Percentiles rank a stretch among this genome's conserved stretches.
Conservation (phyloP, 2,888 invertebrate genomes). For the Zele albiditarsus region DNA sequence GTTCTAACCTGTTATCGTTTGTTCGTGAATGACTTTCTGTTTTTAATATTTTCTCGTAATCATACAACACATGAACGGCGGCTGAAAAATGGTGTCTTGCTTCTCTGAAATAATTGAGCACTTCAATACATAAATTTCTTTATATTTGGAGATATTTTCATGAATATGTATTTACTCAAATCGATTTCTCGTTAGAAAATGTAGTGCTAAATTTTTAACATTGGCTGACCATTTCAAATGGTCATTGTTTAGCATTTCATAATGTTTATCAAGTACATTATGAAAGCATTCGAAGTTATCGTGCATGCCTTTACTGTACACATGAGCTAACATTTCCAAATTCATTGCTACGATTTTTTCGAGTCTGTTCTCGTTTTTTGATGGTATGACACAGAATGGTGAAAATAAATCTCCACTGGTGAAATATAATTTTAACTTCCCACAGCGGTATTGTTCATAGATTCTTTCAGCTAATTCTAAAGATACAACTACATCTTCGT, state of each 20-base stretch:
- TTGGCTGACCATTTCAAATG: slow-evolving; percentile 77
- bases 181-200: slow-evolving; percentile 69
- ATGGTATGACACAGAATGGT: slow-evolving; percentile 62
- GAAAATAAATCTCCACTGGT: slow-evolving; percentile 73
- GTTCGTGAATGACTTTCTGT: slow-evolving; percentile 68
- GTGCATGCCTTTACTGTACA: slow-evolving; percentile 76
- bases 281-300: slow-evolving; percentile 76
- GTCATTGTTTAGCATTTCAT: slow-evolving; percentile 76
- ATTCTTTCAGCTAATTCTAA: slow-evolving; percentile 74
- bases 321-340: slow-evolving; percentile 78
- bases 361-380: slow-evolving; percentile 74
- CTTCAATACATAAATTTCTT: neutral
- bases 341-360: slow-evolving; percentile 78
- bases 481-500: slow-evolving; percentile 73
- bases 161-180: slow-evolving; percentile 52
- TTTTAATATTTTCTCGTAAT: slow-evolving; percentile 76
- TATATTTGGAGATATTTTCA: no score
- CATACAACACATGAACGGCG: slow-evolving; percentile 76
- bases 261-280: slow-evolving; percentile 75
- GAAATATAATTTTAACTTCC: slow-evolving; percentile 70
- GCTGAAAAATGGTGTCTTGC: slow-evolving; percentile 81
- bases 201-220: slow-evolving; percentile 75
- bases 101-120: slow-evolving; percentile 64
- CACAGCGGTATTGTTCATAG: slow-evolving; percentile 66
- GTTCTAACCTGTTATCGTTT: slow-evolving; percentile 41